Evolutionary conservation across 2,797 vertebrate species (phyloP).

Genomic region (Agapornis canus): DNA sequence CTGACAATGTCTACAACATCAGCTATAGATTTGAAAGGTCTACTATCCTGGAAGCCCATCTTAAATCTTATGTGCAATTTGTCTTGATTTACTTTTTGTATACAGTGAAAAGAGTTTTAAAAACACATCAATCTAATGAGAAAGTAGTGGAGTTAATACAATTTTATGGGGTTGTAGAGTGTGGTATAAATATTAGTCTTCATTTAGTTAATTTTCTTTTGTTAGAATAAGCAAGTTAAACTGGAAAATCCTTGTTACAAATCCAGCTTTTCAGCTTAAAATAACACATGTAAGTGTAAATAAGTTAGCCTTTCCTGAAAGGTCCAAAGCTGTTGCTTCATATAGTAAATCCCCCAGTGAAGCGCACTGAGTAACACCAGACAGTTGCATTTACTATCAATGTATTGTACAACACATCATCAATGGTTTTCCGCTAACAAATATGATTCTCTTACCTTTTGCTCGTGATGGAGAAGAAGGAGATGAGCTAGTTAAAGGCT

Average conservation of each 20-base stretch:
- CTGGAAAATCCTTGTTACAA: background rate
- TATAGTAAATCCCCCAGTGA: background rate
- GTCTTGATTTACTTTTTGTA: background rate
- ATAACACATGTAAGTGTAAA: background rate
- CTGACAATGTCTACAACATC: background rate
- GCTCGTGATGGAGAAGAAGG: slow-evolving; percentile 92
- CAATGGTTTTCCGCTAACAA: background rate
- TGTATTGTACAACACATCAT: accelerated
- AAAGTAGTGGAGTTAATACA: background rate
- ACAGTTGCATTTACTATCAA: background rate
- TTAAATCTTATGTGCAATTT: background rate
- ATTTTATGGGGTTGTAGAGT: background rate
- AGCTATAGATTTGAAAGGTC: background rate
- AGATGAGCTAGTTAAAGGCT: slow-evolving; percentile 88
- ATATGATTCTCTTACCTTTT: slow-evolving; percentile 84
- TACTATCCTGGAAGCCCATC: background rate
- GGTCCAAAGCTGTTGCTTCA: background rate
- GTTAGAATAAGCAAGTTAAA: background rate
- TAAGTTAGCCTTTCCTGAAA: background rate
- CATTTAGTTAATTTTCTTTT: background rate
- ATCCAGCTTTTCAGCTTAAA: background rate
- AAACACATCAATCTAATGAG: background rate
- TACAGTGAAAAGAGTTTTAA: background rate
- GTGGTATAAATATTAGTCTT: background rate
- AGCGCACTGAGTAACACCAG: background rate